Percentiles rank a stretch among this genome's conserved stretches.
phyloP scores from a whole-genome alignment of 2,113 vertebrate species.

The Chinchilla lanigera region DNA sequence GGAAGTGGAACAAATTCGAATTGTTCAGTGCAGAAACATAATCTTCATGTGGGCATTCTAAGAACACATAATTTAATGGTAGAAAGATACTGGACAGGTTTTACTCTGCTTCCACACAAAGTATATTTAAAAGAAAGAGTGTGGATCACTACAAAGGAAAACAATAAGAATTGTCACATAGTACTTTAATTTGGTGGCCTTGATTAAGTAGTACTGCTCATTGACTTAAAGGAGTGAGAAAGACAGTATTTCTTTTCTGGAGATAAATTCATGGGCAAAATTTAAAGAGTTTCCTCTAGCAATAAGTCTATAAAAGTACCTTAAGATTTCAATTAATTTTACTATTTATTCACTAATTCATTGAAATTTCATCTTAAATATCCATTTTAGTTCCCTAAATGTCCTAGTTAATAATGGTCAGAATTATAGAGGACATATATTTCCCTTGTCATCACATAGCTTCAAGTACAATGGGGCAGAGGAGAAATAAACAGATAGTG shows the following conservation, averaged over 20 bases:
- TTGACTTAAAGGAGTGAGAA: background rate
- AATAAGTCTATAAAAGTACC: background rate
- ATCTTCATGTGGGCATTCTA: background rate
- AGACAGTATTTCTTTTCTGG: background rate
- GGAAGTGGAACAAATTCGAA: background rate
- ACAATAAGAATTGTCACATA: background rate
- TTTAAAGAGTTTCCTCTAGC: background rate
- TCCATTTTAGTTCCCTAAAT: background rate
- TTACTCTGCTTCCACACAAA: background rate
- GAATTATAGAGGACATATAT: background rate
- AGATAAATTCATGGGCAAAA: background rate
- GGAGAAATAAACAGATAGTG: background rate
- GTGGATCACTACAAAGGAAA: background rate
- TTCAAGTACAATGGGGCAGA: background rate
- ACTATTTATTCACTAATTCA: background rate
- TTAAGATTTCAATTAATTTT: constrained; percentile 16
- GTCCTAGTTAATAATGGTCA: background rate
- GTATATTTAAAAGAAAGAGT: background rate
- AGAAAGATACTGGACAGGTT: background rate
- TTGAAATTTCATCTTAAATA: background rate
- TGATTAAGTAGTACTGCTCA: background rate
- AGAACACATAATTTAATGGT: background rate
- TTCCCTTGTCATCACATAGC: background rate
- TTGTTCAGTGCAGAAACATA: background rate
- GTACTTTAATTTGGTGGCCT: background rate